These are phyloP conservation scores for Gymnobelideus leadbeateri DNA, from an alignment of 2,113 vertebrate species.

Conservation along the genomic window DNA sequence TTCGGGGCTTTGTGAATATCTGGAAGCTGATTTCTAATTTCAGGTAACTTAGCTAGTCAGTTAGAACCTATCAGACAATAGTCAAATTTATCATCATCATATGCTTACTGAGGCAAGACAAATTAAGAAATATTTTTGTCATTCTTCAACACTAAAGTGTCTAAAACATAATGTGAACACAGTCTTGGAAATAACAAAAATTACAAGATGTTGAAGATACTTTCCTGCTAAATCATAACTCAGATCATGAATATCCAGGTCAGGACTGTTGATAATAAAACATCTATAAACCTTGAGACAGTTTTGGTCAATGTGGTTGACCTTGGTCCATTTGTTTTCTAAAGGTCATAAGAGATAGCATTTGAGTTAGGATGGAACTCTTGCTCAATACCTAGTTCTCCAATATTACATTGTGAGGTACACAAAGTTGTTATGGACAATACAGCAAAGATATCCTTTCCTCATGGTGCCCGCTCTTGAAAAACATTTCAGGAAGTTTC, in stretches of 20 bases:
- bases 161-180: not conserved
- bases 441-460: not conserved
- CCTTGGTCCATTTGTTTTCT: not conserved
- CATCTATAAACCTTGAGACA: not conserved
- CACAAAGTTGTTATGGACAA: not conserved
- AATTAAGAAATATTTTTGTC: not conserved
- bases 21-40: not conserved
- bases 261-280: not conserved
- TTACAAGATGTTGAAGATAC: not conserved
- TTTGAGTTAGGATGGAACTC: slow-evolving; percentile 1
- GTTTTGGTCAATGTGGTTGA: not conserved
- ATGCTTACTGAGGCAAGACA: not conserved
- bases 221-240: not conserved
- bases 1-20: not conserved
- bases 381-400: not conserved
- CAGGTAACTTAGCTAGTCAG: not conserved
- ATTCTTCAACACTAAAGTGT: not conserved
- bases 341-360: not conserved
- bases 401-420: not conserved
- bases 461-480: not conserved
- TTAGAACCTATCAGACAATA: not conserved
- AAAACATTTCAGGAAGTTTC: slow-evolving; percentile 44
- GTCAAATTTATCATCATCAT: not conserved
- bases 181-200: not conserved
- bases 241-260: not conserved